Evolutionary conservation across 2,113 vertebrate genomes (phyloP), one percentile per base, ranked within the genome.

Genomic region (Anthoscopus minutus): DNA sequence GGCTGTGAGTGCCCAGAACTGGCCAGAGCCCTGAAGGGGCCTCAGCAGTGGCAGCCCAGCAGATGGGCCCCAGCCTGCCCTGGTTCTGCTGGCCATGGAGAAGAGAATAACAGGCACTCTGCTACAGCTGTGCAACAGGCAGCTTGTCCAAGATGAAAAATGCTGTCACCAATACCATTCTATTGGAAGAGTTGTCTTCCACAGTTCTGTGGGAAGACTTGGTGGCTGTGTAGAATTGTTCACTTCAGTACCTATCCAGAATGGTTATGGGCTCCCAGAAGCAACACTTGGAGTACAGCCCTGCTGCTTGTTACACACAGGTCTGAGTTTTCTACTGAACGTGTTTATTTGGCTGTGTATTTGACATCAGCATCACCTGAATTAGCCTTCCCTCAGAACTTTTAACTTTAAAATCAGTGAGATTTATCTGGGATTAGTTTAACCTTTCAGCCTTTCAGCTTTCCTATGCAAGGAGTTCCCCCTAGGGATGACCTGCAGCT

Each of bases 201-300:
- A n/a, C n/a, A 3, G 27, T 61, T 57, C 40, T 42, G 33, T 27
- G 54, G 37, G 37, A 56, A 72, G 27, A 22, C 0, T 0, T 2
- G 13, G 35, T 64, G 42, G 37, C 16, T 42, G 18, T 77, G 73
- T 23, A 18, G 70, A 38, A 51, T 28, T 33, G 38, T 22, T 31
- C 27, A 11, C n/a, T 81, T 47, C 13, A 51, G 18, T 51, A n/a
- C 50, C 81, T 42, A 3, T n/a, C 14, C 51, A 27, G 76, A 50
- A 27, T 40, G 38, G 51, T 25, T 48, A 2, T 7, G 31, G 58
- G 37, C 51, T 73, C 65, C 21, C 37, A 62, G 86, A 42, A 45
- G 42, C 65, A 85, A 9, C 47, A 21, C 61, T 47, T 61, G 53
- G 14, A 33, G 13, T 17, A 54, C 53, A 85, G 44, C 38, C 40